Conservation (phyloP, 2,113 vertebrate species). For the Entelurus aequoreus region DNA sequence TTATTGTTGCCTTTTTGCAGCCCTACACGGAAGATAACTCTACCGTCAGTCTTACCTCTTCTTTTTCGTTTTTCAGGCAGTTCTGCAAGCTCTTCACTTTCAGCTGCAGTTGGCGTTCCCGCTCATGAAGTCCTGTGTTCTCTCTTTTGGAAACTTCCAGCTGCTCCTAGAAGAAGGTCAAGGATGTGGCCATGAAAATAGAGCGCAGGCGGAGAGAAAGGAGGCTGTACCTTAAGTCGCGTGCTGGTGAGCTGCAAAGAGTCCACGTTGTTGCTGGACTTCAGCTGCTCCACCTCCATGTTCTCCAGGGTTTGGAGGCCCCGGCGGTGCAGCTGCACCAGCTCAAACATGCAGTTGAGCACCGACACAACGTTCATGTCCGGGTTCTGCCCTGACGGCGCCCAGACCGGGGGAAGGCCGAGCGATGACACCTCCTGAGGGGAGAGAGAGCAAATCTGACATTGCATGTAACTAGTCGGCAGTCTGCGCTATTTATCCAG, state of each 20-base stretch:
- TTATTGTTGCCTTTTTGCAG: too few relatives aligned
- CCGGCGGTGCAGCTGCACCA: constrained; percentile 82
- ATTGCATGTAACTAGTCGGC: not conserved
- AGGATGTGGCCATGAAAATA: too few relatives aligned
- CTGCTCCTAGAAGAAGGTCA: constrained; percentile 77
- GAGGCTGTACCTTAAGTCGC: constrained; percentile 76
- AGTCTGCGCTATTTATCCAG: too few relatives aligned
- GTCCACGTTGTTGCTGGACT: constrained; percentile 81
- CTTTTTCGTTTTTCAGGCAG: constrained; percentile 90
- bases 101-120: constrained; percentile 85
- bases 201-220: too few relatives aligned
- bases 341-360: constrained; percentile 87
- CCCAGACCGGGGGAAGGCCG: constrained; percentile 82
- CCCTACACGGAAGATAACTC: too few relatives aligned
- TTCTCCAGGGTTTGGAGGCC: constrained; percentile 82
- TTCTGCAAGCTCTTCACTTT: constrained; percentile 87
- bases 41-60: constrained; percentile 75
- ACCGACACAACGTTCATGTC: constrained; percentile 79
- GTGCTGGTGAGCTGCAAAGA: constrained; percentile 80
- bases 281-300: constrained; percentile 85
- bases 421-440: constrained; percentile 82
- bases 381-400: constrained; percentile 58
- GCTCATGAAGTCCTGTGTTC: constrained; percentile 83
- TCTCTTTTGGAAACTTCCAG: constrained; percentile 85
- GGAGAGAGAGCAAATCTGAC: not conserved